A percentile compares a stretch with the other conserved stretches of the same genome.
phyloP scores from a whole-genome alignment of 2,888 invertebrate species.

The Chaitophorus viminalis region DNA sequence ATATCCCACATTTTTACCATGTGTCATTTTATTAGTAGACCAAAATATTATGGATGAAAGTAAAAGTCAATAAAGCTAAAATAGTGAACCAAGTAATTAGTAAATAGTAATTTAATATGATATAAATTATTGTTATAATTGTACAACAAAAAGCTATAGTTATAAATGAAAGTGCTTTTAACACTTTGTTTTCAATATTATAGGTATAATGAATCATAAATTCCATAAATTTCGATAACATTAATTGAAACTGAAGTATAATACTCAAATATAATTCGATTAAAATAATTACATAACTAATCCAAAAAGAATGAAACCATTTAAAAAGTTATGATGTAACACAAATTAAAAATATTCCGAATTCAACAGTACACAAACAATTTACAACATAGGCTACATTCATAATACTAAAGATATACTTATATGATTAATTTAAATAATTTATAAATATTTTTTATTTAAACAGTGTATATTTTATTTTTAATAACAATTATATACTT shows the following conservation, averaged over 20 bases:
- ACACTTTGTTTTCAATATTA: no score
- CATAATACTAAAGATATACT: not conserved
- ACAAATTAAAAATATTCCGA: constrained; percentile 8
- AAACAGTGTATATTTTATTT: not conserved
- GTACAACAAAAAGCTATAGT: not conserved
- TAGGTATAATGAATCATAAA: no score
- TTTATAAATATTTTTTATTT: not conserved
- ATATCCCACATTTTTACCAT: not conserved
- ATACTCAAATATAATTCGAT: constrained; percentile 1
- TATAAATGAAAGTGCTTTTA: no score
- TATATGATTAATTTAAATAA: constrained; percentile 28
- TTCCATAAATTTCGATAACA: not conserved
- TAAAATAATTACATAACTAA: constrained; percentile 19
- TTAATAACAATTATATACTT: no score
- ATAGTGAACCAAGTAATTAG: not conserved
- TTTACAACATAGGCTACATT: not conserved
- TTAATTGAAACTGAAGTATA: not conserved
- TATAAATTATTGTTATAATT: not conserved
- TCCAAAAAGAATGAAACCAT: not conserved
- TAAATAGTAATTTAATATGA: constrained; percentile 9
- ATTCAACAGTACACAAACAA: not conserved
- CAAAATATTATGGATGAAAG: constrained; percentile 19
- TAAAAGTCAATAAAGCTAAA: not conserved
- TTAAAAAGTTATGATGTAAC: constrained; percentile 17
- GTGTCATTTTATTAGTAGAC: not conserved